These are phyloP conservation scores for Belonocnema kinseyi DNA, from an alignment of 1,140 invertebrate genomes.

Conservation along the genomic window DNA sequence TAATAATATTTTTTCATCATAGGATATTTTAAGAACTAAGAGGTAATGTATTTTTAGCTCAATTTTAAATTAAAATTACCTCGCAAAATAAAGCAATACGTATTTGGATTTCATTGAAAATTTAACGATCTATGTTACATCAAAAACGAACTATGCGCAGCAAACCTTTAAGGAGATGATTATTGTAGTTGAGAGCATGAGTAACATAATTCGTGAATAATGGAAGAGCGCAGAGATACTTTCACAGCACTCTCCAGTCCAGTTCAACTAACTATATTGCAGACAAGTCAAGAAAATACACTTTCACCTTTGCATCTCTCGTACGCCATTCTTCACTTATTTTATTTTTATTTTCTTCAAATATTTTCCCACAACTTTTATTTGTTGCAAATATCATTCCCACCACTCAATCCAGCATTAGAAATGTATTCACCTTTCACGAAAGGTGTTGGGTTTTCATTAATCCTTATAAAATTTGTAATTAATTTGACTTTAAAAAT, in stretches of 20 bases:
- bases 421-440: neutral
- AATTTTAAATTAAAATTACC: too few species aligned
- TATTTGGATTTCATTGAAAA: neutral
- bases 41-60: too few species aligned
- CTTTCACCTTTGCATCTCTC: neutral
- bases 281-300: conserved; percentile 1
- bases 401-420: neutral
- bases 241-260: conserved; percentile 45
- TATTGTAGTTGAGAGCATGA: neutral
- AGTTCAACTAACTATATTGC: neutral
- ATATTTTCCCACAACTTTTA: neutral
- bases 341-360: neutral
- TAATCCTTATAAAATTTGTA: neutral
- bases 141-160: neutral
- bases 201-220: conserved; percentile 43
- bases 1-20: too few species aligned
- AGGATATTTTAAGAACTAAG: too few species aligned
- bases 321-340: neutral
- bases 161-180: neutral
- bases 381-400: neutral
- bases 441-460: neutral
- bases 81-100: too few species aligned
- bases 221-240: conserved; percentile 39
- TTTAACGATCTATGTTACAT: neutral
- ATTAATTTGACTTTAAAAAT: neutral